These are phyloP conservation scores for Strigops habroptila DNA, from an alignment of 2,113 vertebrate species.

Conservation along the genomic window DNA sequence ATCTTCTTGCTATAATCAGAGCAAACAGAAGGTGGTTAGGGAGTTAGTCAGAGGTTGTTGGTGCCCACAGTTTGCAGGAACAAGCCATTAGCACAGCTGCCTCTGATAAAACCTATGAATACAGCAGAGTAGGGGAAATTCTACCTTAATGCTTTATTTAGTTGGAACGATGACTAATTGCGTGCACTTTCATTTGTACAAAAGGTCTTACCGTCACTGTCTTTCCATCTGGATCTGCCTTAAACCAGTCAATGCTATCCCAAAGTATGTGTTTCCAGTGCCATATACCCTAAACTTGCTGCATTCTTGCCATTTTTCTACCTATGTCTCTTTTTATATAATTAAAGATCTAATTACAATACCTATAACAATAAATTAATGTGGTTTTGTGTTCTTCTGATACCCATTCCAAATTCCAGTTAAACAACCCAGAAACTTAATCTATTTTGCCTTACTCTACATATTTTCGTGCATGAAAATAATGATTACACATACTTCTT, in stretches of 20 bases:
- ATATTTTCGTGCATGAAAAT: neutral
- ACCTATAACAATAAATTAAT: neutral
- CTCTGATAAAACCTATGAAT: neutral
- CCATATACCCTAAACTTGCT: neutral
- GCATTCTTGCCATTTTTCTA: neutral
- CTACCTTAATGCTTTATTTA: neutral
- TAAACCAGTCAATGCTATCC: neutral
- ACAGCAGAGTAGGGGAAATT: neutral
- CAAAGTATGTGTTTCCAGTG: neutral
- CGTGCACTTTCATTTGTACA: neutral
- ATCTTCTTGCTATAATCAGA: neutral
- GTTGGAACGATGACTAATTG: neutral
- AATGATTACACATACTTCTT: neutral
- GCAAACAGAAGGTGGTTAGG: neutral
- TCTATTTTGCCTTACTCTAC: neutral
- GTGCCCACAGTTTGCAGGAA: neutral
- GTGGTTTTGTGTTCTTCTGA: neutral
- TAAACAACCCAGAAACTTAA: neutral
- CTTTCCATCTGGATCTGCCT: neutral
- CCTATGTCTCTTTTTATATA: fast-evolving
- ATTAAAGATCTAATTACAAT: neutral
- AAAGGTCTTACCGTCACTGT: fast-evolving
- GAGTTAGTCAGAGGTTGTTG: neutral
- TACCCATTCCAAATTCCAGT: neutral
- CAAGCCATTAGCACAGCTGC: neutral